Conservation (phyloP, 1,140 invertebrate genomes). For the Hylaeus anthracinus region DNA sequence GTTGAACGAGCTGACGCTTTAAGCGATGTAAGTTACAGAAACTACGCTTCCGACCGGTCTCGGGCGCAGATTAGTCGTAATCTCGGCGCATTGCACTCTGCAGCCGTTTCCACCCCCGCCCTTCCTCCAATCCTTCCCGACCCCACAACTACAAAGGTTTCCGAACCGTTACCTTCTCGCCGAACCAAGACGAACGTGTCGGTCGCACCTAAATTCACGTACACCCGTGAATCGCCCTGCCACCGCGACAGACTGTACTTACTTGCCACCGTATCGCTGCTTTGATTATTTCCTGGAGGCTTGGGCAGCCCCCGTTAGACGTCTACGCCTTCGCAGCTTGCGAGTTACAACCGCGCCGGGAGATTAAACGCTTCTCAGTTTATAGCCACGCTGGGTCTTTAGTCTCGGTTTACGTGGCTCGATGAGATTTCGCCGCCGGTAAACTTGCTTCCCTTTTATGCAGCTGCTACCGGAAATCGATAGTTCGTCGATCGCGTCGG, state of each 20-base stretch:
- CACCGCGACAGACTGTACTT: neutral
- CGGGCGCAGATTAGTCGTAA: conserved; percentile 68
- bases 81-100: conserved; percentile 65
- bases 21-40: conserved; percentile 68
- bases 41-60: conserved; percentile 62
- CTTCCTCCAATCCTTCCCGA: conserved; percentile 1
- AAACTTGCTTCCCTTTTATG: conserved; percentile 27
- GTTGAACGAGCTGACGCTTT: conserved; percentile 64
- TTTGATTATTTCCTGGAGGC: conserved; percentile 65
- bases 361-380: conserved; percentile 53
- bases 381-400: conserved; percentile 29
- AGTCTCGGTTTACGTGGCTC: conserved; percentile 41
- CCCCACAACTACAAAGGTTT: conserved; percentile 47
- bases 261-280: conserved; percentile 46
- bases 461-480: conserved; percentile 40
- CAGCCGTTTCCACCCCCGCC: conserved; percentile 27
- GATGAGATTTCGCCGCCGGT: conserved; percentile 31
- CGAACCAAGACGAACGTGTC: conserved; percentile 41
- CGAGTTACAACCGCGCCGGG: conserved; percentile 32
- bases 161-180: conserved; percentile 43
- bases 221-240: neutral
- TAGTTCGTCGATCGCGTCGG: conserved; percentile 8
- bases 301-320: conserved; percentile 33
- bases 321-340: conserved; percentile 30
- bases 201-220: conserved; percentile 36